Evolutionary conservation across 2,113 vertebrate genomes (phyloP).

Genomic region (Seriola rivoliana): DNA sequence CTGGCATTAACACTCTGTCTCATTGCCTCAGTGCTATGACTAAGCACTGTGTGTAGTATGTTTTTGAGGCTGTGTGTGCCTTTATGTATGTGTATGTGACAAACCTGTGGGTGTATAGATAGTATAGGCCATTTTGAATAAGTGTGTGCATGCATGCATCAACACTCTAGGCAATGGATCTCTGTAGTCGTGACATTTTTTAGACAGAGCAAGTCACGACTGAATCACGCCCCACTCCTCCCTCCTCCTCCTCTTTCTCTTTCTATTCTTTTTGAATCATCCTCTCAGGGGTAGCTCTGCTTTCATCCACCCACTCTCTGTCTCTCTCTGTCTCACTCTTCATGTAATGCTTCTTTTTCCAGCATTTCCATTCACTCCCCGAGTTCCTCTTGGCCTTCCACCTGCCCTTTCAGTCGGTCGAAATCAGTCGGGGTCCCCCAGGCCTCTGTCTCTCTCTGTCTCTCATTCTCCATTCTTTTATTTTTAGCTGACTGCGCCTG

Average conservation of each 20-base stretch:
- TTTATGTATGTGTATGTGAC: constrained; percentile 16
- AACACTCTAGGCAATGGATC: constrained; percentile 52
- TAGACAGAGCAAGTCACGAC: constrained; percentile 75
- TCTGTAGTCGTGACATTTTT: constrained; percentile 74
- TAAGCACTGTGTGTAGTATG: constrained; percentile 70
- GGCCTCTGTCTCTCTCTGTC: constrained; percentile 60
- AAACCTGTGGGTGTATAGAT: constrained; percentile 14
- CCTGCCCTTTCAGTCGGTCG: constrained; percentile 65
- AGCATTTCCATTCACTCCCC: constrained; percentile 57
- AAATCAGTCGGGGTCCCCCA: constrained; percentile 66
- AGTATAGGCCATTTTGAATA: constrained; percentile 15
- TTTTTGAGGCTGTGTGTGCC: constrained; percentile 10
- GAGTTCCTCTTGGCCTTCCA: constrained; percentile 65
- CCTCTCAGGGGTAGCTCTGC: constrained; percentile 71
- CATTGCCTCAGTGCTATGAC: constrained; percentile 75
- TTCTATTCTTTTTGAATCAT: constrained; percentile 74
- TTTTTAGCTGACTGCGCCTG: constrained; percentile 65
- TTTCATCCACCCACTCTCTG: constrained; percentile 70
- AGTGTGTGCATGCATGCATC: constrained; percentile 53
- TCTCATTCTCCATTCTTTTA: constrained; percentile 61
- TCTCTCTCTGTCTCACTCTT: constrained; percentile 50
- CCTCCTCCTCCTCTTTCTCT: constrained; percentile 31
- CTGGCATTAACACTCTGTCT: constrained; percentile 69
- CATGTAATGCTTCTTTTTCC: constrained; percentile 52
- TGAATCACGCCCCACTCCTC: constrained; percentile 62